Evolutionary conservation across 1,140 invertebrate genomes (phyloP).

Genomic region (Cylas formicarius): DNA sequence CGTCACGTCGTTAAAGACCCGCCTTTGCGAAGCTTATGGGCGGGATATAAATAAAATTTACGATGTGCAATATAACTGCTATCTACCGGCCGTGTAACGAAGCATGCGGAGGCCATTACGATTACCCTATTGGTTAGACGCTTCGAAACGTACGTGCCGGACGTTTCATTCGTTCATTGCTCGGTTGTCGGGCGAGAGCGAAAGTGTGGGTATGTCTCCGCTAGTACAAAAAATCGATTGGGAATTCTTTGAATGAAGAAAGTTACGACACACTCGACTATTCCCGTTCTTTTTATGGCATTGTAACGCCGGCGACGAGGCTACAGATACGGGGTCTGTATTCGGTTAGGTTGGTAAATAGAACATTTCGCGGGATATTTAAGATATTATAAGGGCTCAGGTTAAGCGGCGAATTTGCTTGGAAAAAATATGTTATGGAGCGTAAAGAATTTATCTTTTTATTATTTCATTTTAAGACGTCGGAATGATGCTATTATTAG

Average conservation of each 20-base stretch:
- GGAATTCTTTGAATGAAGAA: conserved; percentile 23
- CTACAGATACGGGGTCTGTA: too few relatives aligned
- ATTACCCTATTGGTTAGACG: conserved; percentile 38
- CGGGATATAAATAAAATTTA: conserved; percentile 43
- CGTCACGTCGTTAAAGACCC: conserved; percentile 29
- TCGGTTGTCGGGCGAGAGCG: conserved; percentile 16
- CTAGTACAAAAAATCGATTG: conserved; percentile 29
- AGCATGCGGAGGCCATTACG: conserved; percentile 44
- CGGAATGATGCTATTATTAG: conserved; percentile 8
- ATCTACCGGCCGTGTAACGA: conserved; percentile 43
- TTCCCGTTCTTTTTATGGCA: conserved; percentile 25
- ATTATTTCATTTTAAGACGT: conserved; percentile 20
- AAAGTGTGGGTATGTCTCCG: conserved; percentile 20
- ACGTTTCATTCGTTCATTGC: not conserved
- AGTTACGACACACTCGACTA: conserved; percentile 30
- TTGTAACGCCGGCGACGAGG: conserved; percentile 15
- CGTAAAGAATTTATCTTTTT: conserved; percentile 21
- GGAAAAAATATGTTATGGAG: conserved; percentile 30
- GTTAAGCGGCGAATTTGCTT: conserved; percentile 28
- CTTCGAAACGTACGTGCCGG: conserved; percentile 14
- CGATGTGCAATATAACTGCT: conserved; percentile 43
- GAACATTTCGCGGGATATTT: conserved; percentile 38
- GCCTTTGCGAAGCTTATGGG: conserved; percentile 38
- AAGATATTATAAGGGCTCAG: conserved; percentile 31
- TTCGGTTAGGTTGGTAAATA: too few relatives aligned